Percentiles rank a stretch among this genome's conserved stretches.
phyloP scores from a whole-genome alignment of 23 tunicate genomes.

The Pegea sp. region DNA sequence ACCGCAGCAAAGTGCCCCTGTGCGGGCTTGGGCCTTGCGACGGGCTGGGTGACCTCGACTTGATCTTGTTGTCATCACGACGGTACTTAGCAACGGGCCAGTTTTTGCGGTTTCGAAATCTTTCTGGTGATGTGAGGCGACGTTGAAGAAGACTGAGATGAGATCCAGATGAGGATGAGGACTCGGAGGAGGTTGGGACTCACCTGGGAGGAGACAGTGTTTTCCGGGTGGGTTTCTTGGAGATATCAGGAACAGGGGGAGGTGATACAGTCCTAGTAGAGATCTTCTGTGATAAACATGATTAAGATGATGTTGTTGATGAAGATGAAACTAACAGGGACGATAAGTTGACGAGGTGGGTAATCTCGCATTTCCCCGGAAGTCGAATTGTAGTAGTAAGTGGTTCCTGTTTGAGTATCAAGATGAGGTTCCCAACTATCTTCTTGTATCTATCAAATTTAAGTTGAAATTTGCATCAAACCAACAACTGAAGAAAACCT shows the following conservation, averaged over 20 bases:
- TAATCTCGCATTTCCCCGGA: constrained; percentile 33
- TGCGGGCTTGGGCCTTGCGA: too few relatives aligned
- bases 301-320: too few relatives aligned
- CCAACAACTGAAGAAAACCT: too few relatives aligned
- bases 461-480: too few relatives aligned
- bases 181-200: constrained; percentile 1
- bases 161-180: constrained; percentile 3
- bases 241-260: constrained; percentile 45
- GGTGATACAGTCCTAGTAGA: constrained; percentile 4
- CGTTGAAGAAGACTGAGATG: constrained; percentile 16
- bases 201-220: neutral
- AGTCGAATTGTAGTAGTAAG: constrained; percentile 19
- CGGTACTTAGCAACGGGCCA: constrained; percentile 1
- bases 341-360: constrained; percentile 14
- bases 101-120: constrained; percentile 7
- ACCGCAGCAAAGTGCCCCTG: too few relatives aligned
- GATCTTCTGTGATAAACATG: neutral
- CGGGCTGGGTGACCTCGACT: too few relatives aligned
- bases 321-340: too few relatives aligned
- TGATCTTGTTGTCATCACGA: neutral
- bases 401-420: constrained; percentile 32
- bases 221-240: constrained; percentile 36
- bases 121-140: constrained; percentile 35
- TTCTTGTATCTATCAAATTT: too few relatives aligned
- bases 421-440: constrained; percentile 52